These are phyloP conservation scores for Trogon surrucura DNA, from an alignment of 2,113 vertebrate genomes.

Conservation along the genomic window DNA sequence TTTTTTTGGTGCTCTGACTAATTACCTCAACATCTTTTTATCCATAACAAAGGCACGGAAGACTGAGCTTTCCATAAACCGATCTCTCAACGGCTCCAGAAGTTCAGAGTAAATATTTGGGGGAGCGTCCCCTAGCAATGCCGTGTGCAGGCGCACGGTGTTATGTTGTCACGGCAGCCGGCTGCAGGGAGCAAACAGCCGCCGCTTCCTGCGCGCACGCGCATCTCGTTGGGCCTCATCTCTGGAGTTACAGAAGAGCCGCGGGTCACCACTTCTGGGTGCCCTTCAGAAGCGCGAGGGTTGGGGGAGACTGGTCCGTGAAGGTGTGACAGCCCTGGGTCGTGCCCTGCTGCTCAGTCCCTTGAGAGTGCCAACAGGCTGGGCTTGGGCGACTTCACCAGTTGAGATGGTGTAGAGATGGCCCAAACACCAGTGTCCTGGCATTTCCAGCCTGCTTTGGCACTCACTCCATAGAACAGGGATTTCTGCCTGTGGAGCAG, in stretches of 20 bases:
- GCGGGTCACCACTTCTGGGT: neutral
- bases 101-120: constrained; percentile 60
- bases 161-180: constrained; percentile 48
- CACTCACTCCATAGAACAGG: neutral
- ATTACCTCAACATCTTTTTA: neutral
- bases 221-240: neutral
- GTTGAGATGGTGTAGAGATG: neutral
- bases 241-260: neutral
- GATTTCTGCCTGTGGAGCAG: neutral
- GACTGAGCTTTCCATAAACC: neutral
- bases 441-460: neutral
- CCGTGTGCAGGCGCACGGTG: neutral
- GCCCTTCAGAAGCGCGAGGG: neutral
- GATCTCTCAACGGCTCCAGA: constrained; percentile 44
- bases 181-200: neutral
- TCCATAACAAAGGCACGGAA: neutral
- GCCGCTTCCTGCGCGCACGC: fast-evolving
- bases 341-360: fast-evolving
- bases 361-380: neutral
- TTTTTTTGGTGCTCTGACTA: neutral
- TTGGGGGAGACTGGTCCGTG: fast-evolving
- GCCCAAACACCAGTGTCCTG: neutral
- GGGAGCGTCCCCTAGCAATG: constrained; percentile 53
- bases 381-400: neutral
- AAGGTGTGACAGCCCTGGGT: neutral